Evolutionary conservation across 1,140 invertebrate genomes (phyloP), one percentile per base, ranked within the genome.

Genomic region (Leptinotarsa undecemlineata): DNA sequence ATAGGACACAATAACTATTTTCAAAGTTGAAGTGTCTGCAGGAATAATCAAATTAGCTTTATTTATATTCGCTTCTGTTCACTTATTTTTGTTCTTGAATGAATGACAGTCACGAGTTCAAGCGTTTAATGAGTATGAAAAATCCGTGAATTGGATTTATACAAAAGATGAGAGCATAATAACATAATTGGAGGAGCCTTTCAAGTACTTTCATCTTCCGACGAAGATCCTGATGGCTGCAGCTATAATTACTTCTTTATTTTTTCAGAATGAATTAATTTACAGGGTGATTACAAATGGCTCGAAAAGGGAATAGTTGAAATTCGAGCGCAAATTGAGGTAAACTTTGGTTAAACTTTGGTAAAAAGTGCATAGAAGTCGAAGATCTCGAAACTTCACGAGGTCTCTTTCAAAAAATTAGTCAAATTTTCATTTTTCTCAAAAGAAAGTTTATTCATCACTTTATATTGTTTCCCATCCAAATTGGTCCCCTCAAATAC

Each of bases 161-260:
- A 57, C n/a, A 57, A 57, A 57, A 57, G 51, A 57, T 57, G 51
- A 57, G 51, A 17, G 51, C 6, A 57, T 57, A 57, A 57, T 57
- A 15, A 57, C 51, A 57, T 57, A 57, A 57, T 57, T 57, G 51
- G 51, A 57, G 51, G 51, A 57, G 51, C 51, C 51, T 57, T 57
- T 19, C 51, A 6, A 57, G 51, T n/a, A 57, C 51, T 57, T 19
- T 57, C n/a, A 19, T 57, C 51, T 57, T 57, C 51, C 51, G n/a
- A 57, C 15, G 51, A 57, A 57, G n/a, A 57, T 57, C 51, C n/a
- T 57, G 51, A 57, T 6, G 51, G 51, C 14, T 17, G 51, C 3
- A 57, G 51, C 15, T 17, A 57, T 57, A 57, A 57, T 57, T 57
- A 57, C 14, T n/a, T 17, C 51, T 57, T 57, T n/a, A 19, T 57